Conservation (phyloP, 2,797 vertebrate species). For the Lacerta agilis region DNA sequence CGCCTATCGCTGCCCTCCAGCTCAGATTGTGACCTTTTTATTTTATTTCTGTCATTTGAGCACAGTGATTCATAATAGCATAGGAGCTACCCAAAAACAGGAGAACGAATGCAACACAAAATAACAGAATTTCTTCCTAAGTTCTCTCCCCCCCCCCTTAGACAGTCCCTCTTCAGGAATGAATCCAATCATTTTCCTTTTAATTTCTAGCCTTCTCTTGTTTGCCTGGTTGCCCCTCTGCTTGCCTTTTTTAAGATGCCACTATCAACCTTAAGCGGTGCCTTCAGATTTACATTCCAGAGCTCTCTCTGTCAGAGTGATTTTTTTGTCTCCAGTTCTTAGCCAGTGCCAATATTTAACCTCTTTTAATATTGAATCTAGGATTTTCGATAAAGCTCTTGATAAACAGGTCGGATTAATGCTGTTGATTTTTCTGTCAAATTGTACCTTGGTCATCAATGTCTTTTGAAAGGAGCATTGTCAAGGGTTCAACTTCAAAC, state of each 20-base stretch:
- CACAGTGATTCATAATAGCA: neutral
- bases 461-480: conserved; percentile 41
- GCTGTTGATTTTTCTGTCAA: conserved; percentile 41
- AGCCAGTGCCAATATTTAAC: conserved; percentile 47
- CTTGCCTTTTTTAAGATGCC: conserved; percentile 32
- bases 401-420: conserved; percentile 39
- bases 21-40: too few species aligned
- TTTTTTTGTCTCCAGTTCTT: conserved; percentile 40
- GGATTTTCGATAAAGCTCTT: conserved; percentile 43
- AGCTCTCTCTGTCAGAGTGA: neutral
- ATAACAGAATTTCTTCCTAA: neutral
- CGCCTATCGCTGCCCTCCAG: neutral
- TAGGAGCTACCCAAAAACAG: neutral
- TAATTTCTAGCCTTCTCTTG: neutral
- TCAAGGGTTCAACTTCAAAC: neutral
- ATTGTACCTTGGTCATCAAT: conserved; percentile 37
- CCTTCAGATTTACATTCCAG: conserved; percentile 27
- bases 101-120: neutral
- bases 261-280: conserved; percentile 52
- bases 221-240: neutral
- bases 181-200: neutral
- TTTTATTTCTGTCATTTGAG: neutral
- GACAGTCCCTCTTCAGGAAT: neutral
- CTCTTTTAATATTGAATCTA: conserved; percentile 28
- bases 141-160: too few species aligned